These are phyloP conservation scores for Autographa pulchrina DNA, from an alignment of 2,888 invertebrate species.

Conservation along the genomic window DNA sequence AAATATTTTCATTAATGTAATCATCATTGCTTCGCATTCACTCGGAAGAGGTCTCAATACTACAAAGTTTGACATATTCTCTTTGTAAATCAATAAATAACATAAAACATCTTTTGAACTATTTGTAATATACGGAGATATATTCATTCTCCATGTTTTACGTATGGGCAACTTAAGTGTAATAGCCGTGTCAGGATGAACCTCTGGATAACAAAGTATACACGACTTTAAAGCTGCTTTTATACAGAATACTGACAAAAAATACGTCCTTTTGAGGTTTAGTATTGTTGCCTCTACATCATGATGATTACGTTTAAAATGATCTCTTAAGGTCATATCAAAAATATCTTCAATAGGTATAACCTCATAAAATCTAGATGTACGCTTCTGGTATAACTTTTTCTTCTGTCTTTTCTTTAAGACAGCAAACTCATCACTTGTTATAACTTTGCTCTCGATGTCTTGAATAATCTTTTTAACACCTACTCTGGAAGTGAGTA, in stretches of 20 bases:
- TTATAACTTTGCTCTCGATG: neutral
- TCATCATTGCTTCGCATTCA: conserved; percentile 11
- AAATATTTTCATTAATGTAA: conserved; percentile 38
- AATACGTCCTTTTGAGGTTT: neutral
- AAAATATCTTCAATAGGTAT: conserved; percentile 37
- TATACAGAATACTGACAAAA: conserved; percentile 11
- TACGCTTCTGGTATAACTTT: neutral
- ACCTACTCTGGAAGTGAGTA: neutral
- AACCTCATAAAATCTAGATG: conserved; percentile 3
- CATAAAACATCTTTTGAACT: neutral
- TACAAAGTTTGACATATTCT: conserved; percentile 37
- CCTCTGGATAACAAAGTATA: conserved; percentile 17
- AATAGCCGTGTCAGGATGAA: too few species aligned
- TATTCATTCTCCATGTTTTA: conserved; percentile 31
- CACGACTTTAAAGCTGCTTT: conserved; percentile 21
- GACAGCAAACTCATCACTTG: neutral
- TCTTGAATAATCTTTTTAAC: neutral
- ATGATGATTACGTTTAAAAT: conserved; percentile 14
- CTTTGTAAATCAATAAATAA: conserved; percentile 27
- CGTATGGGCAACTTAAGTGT: neutral
- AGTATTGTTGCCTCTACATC: neutral
- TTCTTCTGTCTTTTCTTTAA: neutral
- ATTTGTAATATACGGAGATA: conserved; percentile 1
- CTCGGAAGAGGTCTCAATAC: conserved; percentile 28
- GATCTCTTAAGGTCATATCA: conserved; percentile 13